These are phyloP conservation scores for Sycophila texana DNA, from an alignment of 2,888 invertebrate genomes.

Conservation along the genomic window DNA sequence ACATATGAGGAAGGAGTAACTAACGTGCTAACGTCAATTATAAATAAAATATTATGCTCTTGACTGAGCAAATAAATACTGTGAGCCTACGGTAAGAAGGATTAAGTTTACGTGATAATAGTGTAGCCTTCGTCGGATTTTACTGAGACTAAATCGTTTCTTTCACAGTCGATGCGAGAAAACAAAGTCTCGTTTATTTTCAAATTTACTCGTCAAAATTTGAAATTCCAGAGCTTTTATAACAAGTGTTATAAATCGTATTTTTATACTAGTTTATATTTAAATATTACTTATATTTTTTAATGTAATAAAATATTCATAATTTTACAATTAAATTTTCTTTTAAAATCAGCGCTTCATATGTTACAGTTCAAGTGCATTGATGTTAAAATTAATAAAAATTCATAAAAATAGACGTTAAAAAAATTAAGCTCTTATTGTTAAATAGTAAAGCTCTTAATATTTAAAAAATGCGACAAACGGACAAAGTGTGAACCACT, in stretches of 20 bases:
- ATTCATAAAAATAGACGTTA: too few species aligned
- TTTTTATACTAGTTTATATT: constrained; percentile 7
- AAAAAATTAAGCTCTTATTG: not conserved
- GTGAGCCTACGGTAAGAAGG: too few species aligned
- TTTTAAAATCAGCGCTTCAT: not conserved
- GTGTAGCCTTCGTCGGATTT: not conserved
- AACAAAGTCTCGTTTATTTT: constrained; percentile 26
- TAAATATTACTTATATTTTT: too few species aligned
- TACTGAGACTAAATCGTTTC: not conserved
- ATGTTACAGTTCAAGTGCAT: not conserved
- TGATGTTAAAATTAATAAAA: not conserved
- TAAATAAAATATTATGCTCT: too few species aligned
- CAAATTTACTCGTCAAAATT: constrained; percentile 16
- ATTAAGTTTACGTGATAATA: too few species aligned
- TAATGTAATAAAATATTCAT: too few species aligned
- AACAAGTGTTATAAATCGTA: constrained; percentile 9
- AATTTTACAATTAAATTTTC: too few species aligned
- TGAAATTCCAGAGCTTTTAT: constrained; percentile 13
- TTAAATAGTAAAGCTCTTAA: not conserved
- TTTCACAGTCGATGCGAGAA: not conserved
- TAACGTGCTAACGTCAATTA: too few species aligned
- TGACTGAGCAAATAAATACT: too few species aligned
- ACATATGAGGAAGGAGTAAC: too few species aligned
- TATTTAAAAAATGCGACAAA: not conserved
- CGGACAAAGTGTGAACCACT: not conserved